Conservation (phyloP, 35 echinoderm and acorn worm genomes). For the Eucidaris tribuloides region DNA sequence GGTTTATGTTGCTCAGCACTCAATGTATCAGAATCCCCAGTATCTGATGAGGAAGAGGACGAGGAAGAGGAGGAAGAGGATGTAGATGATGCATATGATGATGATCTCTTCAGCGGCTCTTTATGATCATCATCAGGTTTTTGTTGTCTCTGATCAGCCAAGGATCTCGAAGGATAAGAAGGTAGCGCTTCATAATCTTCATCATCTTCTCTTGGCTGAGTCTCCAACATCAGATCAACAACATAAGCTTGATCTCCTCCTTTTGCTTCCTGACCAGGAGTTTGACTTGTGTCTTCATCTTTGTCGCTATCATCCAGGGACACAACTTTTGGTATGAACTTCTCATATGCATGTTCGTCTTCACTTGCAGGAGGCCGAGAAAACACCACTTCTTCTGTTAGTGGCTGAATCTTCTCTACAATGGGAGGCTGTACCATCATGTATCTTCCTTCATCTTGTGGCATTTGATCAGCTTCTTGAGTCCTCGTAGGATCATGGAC, state of each 20-base stretch:
- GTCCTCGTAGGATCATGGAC: too few species aligned
- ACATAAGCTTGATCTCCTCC: not conserved
- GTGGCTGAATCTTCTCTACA: not conserved
- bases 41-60: not conserved
- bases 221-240: constrained; percentile 16
- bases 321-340: too few species aligned
- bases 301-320: not conserved
- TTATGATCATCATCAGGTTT: not conserved
- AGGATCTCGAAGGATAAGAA: too few species aligned
- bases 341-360: too few species aligned
- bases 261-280: not conserved
- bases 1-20: too few species aligned
- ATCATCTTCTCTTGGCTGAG: not conserved
- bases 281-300: not conserved
- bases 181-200: too few species aligned
- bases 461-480: not conserved
- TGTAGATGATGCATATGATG: too few species aligned
- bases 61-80: too few species aligned
- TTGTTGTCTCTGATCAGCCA: not conserved
- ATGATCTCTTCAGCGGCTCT: not conserved
- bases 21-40: not conserved
- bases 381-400: not conserved
- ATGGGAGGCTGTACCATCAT: too few species aligned
- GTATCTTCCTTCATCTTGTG: not conserved
- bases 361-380: not conserved